Evolutionary conservation across 2,797 vertebrate genomes (phyloP), one percentile per base, ranked within the genome.

Genomic region (Tachyglossus aculeatus): DNA sequence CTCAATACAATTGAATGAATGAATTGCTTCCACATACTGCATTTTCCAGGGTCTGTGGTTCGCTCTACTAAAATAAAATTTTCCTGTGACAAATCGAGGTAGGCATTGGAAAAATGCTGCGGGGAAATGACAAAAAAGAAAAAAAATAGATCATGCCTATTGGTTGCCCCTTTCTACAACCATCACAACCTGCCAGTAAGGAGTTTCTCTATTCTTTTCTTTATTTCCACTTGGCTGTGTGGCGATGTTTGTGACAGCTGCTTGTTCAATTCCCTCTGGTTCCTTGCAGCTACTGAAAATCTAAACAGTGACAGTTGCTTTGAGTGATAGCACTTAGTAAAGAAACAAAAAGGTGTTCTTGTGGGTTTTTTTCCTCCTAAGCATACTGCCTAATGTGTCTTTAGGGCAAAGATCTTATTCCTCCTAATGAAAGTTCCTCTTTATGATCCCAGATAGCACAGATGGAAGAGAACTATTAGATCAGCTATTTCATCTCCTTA

Each of bases 121-220:
- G 1, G 16, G 3, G 7, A 55, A 21, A 43, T 22, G 39, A 14
- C 13, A 5, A 38, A 3, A 13, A 11, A 4, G 12, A 22, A 47
- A 48, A 29, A 2, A 80, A 88, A 82, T 80, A 83, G 56, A 33
- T 78, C 83, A 81, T 78, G 80, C 70, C 71, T 71, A 80, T 87
- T 86, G 82, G 77, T 59, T 81, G 32, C 66, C 22, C 47, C 67
- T n/a, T 60, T 66, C 43, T 67, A 51, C 54, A 74, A 53, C 69
- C 82, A 82, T 54, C 44, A 84, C 74, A 81, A 74, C 50, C 36
- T 55, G 60, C 61, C 62, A 74, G 74, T 59, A 86, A 88, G 72
- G 16, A 27, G 24, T 53, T 67, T 52, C 67, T 51, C 85, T 67
- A 38, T 41, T 40, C 27, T 45, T 43, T 4, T 38, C 64, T 80